Conservation (phyloP, 2,888 invertebrate species). For the Uloborus plumipes region DNA sequence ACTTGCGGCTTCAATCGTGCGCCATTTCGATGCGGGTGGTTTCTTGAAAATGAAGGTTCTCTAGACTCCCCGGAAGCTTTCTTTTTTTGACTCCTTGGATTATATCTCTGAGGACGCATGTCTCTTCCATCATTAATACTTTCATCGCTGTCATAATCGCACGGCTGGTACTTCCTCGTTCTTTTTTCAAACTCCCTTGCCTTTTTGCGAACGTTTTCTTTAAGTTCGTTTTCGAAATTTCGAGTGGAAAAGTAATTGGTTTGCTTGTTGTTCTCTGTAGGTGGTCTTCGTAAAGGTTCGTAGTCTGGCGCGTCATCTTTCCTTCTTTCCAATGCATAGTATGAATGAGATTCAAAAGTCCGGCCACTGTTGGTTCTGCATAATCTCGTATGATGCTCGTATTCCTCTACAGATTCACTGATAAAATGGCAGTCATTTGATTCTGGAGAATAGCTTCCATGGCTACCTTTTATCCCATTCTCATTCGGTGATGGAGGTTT, state of each 20-base stretch:
- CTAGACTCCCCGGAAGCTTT: not conserved
- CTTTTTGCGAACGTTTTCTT: slow-evolving; percentile 52
- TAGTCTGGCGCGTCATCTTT: slow-evolving; percentile 18
- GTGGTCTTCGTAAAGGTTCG: slow-evolving; percentile 1
- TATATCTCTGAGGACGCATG: slow-evolving; percentile 29
- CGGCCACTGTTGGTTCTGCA: slow-evolving; percentile 55
- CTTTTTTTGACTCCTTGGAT: slow-evolving; percentile 20
- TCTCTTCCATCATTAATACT: slow-evolving; percentile 43
- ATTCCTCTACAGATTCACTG: slow-evolving; percentile 37
- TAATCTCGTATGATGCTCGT: slow-evolving; percentile 47
- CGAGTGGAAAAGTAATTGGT: slow-evolving; percentile 25
- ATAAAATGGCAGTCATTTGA: slow-evolving; percentile 11
- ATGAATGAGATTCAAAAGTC: slow-evolving; percentile 60
- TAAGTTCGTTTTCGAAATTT: slow-evolving; percentile 46
- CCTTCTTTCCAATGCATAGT: slow-evolving; percentile 49
- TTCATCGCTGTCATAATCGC: slow-evolving; percentile 50
- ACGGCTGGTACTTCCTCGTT: slow-evolving; percentile 22
- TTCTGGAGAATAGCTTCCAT: not conserved
- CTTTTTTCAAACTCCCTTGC: slow-evolving; percentile 51
- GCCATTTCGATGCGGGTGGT: slow-evolving; percentile 53
- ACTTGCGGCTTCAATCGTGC: slow-evolving; percentile 30
- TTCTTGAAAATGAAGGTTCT: slow-evolving; percentile 54
- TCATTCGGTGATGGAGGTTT: not conserved
- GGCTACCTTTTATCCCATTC: slow-evolving; percentile 18
- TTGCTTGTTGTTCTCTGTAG: not conserved